Base-by-base conservation (phyloP, 2,113 vertebrate genomes). In the Dromas ardeola region DNA sequence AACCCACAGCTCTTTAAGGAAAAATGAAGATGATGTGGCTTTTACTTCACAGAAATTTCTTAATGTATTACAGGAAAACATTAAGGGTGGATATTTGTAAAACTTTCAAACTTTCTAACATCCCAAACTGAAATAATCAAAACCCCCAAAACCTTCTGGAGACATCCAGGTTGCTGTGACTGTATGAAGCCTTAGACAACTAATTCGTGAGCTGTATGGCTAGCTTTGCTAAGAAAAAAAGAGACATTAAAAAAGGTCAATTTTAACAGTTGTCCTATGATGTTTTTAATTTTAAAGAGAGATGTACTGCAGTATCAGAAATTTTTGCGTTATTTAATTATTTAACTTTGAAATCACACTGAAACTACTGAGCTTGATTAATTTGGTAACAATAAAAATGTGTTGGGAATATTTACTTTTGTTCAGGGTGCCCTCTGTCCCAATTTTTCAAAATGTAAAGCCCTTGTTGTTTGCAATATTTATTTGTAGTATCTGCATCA, bases 401-500 rank as follows among this genome's bases (percentile, higher is more conserved):
- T 1, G 36, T 16, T 58, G 36, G 58, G 55, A 88, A n/a, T 61
- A 65, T 86, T 93, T 62, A 59, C 70, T 76, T 95, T 82, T 79
- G 76, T 77, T 90, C 93, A 82, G 79, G 93, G 67, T 43, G 62
- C 13, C 50, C 15, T 5, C n/a, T 56, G 56, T 45, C 56, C 32
- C 66, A 9, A 5, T 32, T 73, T 83, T 77, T 90, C 79, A 76
- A 62, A 52, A 17, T 8, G 43, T 36, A 72, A 92, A 80, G 43
- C 43, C 78, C 81, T 74, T 69, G 53, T 23, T 83, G 55, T 30
- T 45, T 34, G 23, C 16, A 58, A 1, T 42, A 53, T 86, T 81
- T 94, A 94, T 90, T 93, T 93, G 85, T 45, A 95, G 34, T 88
- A 94, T 91, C 95, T 96, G 80, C 93, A 95, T 65, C 85, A 78